Percentiles rank a stretch among this genome's conserved stretches.
These are phyloP conservation scores for Deroplatys truncata DNA, from an alignment of 2,888 invertebrate genomes.

Conservation along the genomic window DNA sequence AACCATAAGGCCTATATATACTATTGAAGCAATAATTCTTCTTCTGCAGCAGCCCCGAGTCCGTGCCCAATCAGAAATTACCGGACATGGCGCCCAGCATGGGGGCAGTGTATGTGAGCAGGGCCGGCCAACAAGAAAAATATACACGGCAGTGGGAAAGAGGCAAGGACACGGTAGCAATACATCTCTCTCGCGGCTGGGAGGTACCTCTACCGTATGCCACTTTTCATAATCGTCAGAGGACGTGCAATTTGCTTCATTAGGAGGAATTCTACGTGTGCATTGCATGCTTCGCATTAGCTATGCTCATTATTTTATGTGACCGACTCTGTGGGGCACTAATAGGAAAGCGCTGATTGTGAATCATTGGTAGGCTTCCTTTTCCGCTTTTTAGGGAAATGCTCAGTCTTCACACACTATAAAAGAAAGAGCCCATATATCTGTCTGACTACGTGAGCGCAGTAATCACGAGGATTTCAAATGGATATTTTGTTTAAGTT, in stretches of 20 bases:
- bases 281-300: neutral
- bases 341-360: neutral
- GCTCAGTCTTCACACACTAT: too few species aligned
- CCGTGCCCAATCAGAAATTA: slow-evolving; percentile 28
- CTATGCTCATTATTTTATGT: neutral
- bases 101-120: slow-evolving; percentile 12
- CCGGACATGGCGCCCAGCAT: slow-evolving; percentile 20
- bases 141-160: neutral
- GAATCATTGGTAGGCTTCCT: neutral
- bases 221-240: neutral
- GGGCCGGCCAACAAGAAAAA: neutral
- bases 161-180: slow-evolving; percentile 7
- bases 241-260: neutral
- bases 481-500: too few species aligned
- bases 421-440: too few species aligned
- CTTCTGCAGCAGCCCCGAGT: neutral
- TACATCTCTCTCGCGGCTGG: neutral
- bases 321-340: neutral
- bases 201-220: neutral
- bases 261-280: neutral
- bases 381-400: too few species aligned
- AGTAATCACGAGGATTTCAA: too few species aligned
- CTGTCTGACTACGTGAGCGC: too few species aligned
- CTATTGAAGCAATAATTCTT: slow-evolving; percentile 13
- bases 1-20: slow-evolving; percentile 8